Conservation (phyloP, 2,113 vertebrate species). For the Ranitomeya imitator region DNA sequence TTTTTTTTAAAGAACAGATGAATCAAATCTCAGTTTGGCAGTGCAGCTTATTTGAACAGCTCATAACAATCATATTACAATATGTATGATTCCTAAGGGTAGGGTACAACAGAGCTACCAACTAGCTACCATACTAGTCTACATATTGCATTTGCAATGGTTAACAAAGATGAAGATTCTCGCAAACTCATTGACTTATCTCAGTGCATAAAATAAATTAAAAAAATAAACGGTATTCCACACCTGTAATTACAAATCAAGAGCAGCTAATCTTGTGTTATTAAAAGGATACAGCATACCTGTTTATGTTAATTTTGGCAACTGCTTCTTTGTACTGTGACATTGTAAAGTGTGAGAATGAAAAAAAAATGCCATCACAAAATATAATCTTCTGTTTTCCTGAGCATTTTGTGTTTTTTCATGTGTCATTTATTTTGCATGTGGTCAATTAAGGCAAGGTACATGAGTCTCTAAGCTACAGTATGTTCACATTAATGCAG, state of each 20-base stretch:
- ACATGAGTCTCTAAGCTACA: too few species aligned
- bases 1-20: too few species aligned
- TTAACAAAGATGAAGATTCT: background rate
- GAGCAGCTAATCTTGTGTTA: background rate
- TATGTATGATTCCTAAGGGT: background rate
- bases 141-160: background rate
- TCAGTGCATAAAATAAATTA: background rate
- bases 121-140: too few species aligned
- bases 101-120: background rate
- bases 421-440: too few species aligned
- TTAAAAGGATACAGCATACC: background rate
- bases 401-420: too few species aligned
- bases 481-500: too few species aligned
- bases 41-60: too few species aligned
- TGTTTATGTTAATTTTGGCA: background rate
- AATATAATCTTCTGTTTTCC: background rate
- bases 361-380: background rate
- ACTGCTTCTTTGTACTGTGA: background rate
- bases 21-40: too few species aligned
- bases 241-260: slow-evolving; percentile 6
- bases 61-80: background rate
- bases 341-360: background rate
- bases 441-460: too few species aligned
- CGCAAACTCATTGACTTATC: background rate
- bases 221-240: background rate